Evolutionary conservation across 2,888 invertebrate species (phyloP), one percentile per base, ranked within the genome.

Genomic region (Lasioglossum figueresi): DNA sequence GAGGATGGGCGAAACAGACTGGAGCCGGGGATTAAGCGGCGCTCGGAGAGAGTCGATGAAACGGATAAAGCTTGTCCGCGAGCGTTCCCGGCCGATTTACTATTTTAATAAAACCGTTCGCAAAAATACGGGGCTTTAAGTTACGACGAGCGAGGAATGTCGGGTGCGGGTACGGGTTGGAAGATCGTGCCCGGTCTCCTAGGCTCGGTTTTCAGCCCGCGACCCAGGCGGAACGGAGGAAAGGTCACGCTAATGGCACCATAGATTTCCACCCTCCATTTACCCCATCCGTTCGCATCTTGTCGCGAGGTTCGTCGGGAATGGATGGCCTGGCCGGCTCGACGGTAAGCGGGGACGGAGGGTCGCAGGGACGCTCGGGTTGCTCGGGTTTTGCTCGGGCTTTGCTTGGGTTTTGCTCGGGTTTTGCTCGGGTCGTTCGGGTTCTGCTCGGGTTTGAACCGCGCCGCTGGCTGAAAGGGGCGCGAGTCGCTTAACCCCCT

Each of bases 401-500:
- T n/a, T 4, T 10, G 2, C 52, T 56, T n/a, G 52, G 56, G 56
- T 56, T 56, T n/a, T n/a, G n/a, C n/a, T n/a, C n/a, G n/a, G n/a
- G n/a, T n/a, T n/a, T 82, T 79, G 68, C 63, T 63, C 63, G 63
- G 63, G 31, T 63, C 56, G 56, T 23, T n/a, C 56, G 56, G n/a
- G 56, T 56, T n/a, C 4, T 10, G 2, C 52, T 56, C 52, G 52
- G 56, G 56, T 56, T 56, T n/a, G 56, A n/a, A 23, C 68, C 19
- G 34, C 23, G 66, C 66, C 73, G 71, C 27, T 75, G 87, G 88
- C 86, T 89, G 90, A 91, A 90, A 92, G 87, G 90, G 88, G 86
- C 87, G 84, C 87, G 89, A 91, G 88, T 92, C 91, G 90, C 88
- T 91, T 88, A 91, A 91, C 87, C 88, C 90, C 91, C 91, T 91